Conservation (phyloP, 2,888 invertebrate species). For the Arenicola marina region DNA sequence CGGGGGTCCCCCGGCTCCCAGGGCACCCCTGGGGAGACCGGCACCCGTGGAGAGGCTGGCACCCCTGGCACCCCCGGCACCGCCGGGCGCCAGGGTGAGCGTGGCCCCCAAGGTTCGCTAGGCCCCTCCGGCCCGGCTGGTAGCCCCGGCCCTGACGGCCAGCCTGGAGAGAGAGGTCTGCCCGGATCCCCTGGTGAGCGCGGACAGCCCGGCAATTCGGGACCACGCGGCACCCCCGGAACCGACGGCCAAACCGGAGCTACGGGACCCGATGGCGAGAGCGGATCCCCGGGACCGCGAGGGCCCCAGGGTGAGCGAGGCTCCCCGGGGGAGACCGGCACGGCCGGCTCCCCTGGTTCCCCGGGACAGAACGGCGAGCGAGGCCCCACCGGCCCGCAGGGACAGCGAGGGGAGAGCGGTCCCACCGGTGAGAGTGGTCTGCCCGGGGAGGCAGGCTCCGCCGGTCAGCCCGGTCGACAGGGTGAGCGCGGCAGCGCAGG, state of each 20-base stretch:
- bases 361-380: not conserved
- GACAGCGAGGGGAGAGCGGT: not conserved
- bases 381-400: not conserved
- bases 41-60: not conserved
- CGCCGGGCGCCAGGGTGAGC: slow-evolving; percentile 13
- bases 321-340: not conserved
- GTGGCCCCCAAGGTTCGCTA: slow-evolving; percentile 17
- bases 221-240: slow-evolving; percentile 7
- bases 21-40: not conserved
- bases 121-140: slow-evolving; percentile 10
- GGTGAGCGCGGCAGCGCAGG: slow-evolving; percentile 2
- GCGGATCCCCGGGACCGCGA: too few species aligned
- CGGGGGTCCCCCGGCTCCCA: slow-evolving; percentile 20
- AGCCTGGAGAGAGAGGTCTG: slow-evolving; percentile 20
- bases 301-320: slow-evolving; percentile 33
- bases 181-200: slow-evolving; percentile 2
- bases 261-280: too few species aligned
- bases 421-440: not conserved
- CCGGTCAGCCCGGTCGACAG: not conserved
- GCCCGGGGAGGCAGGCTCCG: not conserved
- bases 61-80: slow-evolving; percentile 11
- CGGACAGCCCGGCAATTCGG: slow-evolving; percentile 4
- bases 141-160: not conserved
- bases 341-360: not conserved
- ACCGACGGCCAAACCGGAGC: too few species aligned